phyloP scores from a whole-genome alignment of 2,797 vertebrate species.

The Silurus aristotelis region DNA sequence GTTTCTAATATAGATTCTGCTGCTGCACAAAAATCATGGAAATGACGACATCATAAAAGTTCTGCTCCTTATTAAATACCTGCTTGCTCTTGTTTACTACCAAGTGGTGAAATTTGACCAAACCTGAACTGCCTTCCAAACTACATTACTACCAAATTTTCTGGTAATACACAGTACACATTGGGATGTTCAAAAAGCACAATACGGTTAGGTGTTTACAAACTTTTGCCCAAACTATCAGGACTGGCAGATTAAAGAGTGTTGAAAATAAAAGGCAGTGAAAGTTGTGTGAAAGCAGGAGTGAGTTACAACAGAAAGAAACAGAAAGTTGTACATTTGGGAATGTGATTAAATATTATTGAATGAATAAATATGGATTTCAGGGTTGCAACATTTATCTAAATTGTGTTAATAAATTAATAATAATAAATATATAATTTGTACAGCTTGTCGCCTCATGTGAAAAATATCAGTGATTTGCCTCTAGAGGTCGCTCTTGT shows the following conservation, averaged over 20 bases:
- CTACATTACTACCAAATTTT: not conserved
- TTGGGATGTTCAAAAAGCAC: no score
- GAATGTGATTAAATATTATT: not conserved
- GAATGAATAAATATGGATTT: not conserved
- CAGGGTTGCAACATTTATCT: not conserved
- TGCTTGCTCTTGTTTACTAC: not conserved
- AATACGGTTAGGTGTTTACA: no score
- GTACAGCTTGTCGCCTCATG: no score
- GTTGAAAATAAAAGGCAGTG: no score
- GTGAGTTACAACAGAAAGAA: not conserved
- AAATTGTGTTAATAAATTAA: no score
- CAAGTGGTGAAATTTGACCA: not conserved
- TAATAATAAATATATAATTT: no score
- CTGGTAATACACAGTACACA: no score
- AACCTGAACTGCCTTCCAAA: not conserved
- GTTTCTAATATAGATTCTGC: not conserved
- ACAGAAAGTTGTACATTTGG: not conserved
- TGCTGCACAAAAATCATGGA: not conserved
- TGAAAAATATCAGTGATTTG: no score
- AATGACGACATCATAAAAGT: not conserved
- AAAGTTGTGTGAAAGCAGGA: not conserved
- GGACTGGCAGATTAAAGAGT: no score
- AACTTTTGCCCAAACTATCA: no score
- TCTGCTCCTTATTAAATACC: not conserved
- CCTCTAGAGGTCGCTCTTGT: no score